Evolutionary conservation across 2,888 invertebrate genomes (phyloP).

Genomic region (Pammene fasciana): DNA sequence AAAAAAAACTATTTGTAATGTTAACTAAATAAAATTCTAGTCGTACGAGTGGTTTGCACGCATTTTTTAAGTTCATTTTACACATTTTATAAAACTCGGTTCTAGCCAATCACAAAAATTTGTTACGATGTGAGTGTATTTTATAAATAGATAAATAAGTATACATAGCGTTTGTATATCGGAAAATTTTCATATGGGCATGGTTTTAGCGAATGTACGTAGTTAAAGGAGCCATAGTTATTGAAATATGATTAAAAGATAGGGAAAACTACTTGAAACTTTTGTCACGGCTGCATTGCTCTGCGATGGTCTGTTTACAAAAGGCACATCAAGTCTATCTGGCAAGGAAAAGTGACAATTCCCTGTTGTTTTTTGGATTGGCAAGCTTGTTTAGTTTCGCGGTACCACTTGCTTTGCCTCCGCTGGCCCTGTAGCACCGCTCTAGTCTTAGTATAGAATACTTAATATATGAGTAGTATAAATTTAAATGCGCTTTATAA

Average conservation of each 20-base stretch:
- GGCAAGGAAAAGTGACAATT: constrained; percentile 7
- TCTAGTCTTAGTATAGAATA: constrained; percentile 64
- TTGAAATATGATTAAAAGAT: constrained; percentile 49
- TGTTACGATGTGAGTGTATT: constrained; percentile 77
- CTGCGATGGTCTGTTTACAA: background rate
- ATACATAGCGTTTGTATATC: constrained; percentile 79
- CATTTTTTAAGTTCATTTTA: constrained; percentile 47
- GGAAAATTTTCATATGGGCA: constrained; percentile 69
- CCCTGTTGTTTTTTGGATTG: constrained; percentile 24
- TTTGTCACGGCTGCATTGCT: background rate
- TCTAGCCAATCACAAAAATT: constrained; percentile 66
- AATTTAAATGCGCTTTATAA: constrained; percentile 48
- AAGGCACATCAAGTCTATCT: constrained; percentile 15
- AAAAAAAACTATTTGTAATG: constrained; percentile 78
- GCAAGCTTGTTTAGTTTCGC: constrained; percentile 49
- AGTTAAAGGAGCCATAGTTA: constrained; percentile 61
- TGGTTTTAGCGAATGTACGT: constrained; percentile 69
- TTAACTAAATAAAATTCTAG: constrained; percentile 75
- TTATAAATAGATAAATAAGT: constrained; percentile 71
- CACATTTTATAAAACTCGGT: constrained; percentile 38
- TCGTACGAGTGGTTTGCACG: constrained; percentile 77
- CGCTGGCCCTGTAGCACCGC: constrained; percentile 57
- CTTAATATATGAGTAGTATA: constrained; percentile 60
- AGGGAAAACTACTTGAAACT: constrained; percentile 1
- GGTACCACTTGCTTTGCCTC: constrained; percentile 55